phyloP scores from a whole-genome alignment of 1,140 invertebrate species.

The Tetragnatha versicolor region DNA sequence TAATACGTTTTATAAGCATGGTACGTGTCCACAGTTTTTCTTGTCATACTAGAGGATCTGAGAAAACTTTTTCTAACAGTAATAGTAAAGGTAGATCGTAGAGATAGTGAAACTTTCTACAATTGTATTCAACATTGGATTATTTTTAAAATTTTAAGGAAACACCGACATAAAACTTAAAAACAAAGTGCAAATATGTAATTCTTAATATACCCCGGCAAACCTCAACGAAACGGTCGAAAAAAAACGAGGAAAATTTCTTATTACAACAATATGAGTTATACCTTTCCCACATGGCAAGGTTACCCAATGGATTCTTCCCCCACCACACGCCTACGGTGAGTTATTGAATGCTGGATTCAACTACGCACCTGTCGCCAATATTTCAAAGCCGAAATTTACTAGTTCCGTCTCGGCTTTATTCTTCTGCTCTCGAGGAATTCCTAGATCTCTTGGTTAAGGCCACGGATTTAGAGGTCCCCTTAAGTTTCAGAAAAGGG shows the following conservation, averaged over 20 bases:
- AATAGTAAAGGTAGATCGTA: too few relatives aligned
- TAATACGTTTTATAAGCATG: too few relatives aligned
- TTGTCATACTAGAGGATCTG: too few relatives aligned
- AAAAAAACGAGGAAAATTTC: not conserved
- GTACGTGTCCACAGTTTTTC: too few relatives aligned
- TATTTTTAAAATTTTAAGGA: too few relatives aligned
- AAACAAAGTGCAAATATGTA: too few relatives aligned
- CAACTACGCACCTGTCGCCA: constrained; percentile 29
- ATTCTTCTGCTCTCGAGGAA: not conserved
- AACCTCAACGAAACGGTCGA: not conserved
- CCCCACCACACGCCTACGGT: not conserved
- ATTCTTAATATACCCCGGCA: too few relatives aligned
- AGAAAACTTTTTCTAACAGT: too few relatives aligned
- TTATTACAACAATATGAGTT: constrained; percentile 6
- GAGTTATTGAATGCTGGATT: constrained; percentile 35
- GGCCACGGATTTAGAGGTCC: not conserved
- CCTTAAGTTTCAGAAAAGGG: too few relatives aligned
- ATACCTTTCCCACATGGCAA: constrained; percentile 39
- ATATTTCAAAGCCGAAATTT: constrained; percentile 37
- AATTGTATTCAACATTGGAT: too few relatives aligned
- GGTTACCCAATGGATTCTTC: constrained; percentile 31
- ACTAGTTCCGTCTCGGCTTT: constrained; percentile 2
- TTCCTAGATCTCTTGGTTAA: not conserved
- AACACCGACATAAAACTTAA: too few relatives aligned
- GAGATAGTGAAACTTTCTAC: too few relatives aligned